Base-by-base conservation (phyloP, 92 coral and sea anemone genomes). In the Zoanthus solanderi region DNA sequence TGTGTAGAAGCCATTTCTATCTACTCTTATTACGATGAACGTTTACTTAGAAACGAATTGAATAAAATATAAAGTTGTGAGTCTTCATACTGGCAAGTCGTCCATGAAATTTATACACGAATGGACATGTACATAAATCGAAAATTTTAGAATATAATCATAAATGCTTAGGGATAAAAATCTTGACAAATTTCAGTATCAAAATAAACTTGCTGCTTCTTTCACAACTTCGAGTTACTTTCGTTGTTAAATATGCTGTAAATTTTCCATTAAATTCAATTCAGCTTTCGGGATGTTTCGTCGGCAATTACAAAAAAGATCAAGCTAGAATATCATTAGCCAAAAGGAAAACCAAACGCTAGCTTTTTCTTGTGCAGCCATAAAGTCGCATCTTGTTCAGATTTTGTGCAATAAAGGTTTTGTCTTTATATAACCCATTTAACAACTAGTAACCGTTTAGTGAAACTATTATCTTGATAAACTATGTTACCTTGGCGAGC, bases 401-500 rank as follows among this genome's bases (percentile, higher is more conserved):
- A 47, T 50, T 50, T 50, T 50, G 2, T 50, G 12, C 7, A 50
- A 50, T 7, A 50, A 3, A 50, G 9, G 12, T 50, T 50, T 50
- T 50, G 6, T 50, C 56, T 50, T 11, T 50, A 50, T 50, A 50
- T 50, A 50, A 7, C 56, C 0, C 66, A 12, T 57, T n/a, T 37
- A 53, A 50, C 71, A 32, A 34, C 1, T 37, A 37, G 3, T 37
- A 37, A 37, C 3, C 42, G 2, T 37, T 37, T 2, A 37, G 42
- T 37, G 42, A 37, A 37, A 37, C 42, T 4, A 37, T 37, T 37
- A 37, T 37, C 42, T 37, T 34, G 18, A 7, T 17, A 0, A 9
- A 45, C 8, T 29, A 37, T 11, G 6, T 71, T 87, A 96, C 99
- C 93, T 95, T 96, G 91, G 23, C 99, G 92, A 7, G 92, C 93